Percentiles rank a stretch among this genome's conserved stretches.
Conservation (phyloP, 2,797 vertebrate species). For the Lagorchestes hirsutus region DNA sequence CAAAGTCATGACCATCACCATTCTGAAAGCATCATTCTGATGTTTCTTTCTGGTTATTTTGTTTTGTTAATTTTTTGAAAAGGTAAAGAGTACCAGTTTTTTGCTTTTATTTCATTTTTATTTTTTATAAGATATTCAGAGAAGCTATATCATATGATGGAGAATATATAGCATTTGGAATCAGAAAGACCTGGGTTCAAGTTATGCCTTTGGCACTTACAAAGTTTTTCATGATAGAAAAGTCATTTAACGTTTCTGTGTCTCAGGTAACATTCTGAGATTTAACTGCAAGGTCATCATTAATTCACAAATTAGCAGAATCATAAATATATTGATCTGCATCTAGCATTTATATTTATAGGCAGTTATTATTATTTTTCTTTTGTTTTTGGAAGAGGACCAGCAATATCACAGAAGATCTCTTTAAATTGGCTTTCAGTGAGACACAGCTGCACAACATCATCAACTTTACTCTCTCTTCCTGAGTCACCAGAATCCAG, state of each 20-base stretch:
- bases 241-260: not conserved
- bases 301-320: not conserved
- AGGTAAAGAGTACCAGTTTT: not conserved
- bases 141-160: not conserved
- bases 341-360: not conserved
- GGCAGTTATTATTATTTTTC: not conserved
- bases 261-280: not conserved
- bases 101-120: not conserved
- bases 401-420: not conserved
- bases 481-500: not conserved
- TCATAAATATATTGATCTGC: not conserved
- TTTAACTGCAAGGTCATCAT: not conserved
- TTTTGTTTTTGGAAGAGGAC: not conserved
- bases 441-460: not conserved
- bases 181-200: not conserved
- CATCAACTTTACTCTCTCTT: not conserved
- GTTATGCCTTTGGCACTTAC: not conserved
- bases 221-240: not conserved
- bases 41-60: not conserved
- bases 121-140: not conserved
- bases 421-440: not conserved
- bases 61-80: not conserved
- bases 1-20: not conserved
- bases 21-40: not conserved
- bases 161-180: not conserved